These are phyloP conservation scores for Plebejus argus DNA, from an alignment of 2,888 invertebrate genomes.

Conservation along the genomic window DNA sequence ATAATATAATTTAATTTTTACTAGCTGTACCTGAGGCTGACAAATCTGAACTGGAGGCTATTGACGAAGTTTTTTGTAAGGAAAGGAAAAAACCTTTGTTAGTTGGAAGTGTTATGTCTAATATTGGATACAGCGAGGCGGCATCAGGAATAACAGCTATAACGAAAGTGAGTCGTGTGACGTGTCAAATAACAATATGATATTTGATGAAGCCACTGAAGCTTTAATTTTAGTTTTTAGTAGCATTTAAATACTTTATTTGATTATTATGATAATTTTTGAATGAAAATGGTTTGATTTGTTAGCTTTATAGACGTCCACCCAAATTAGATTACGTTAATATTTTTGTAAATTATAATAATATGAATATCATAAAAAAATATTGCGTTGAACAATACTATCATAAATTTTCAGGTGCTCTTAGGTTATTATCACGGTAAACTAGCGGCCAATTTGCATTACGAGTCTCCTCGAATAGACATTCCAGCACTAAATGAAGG, in stretches of 20 bases:
- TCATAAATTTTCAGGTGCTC: conserved; percentile 54
- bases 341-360: too few relatives aligned
- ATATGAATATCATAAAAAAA: too few relatives aligned
- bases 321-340: too few relatives aligned
- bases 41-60: conserved; percentile 83
- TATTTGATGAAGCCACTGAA: too few relatives aligned
- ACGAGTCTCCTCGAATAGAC: conserved; percentile 76
- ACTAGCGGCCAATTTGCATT: conserved; percentile 88
- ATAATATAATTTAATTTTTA: too few relatives aligned
- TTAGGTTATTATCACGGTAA: conserved; percentile 83
- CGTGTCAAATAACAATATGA: too few relatives aligned
- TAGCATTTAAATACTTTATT: too few relatives aligned
- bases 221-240: too few relatives aligned
- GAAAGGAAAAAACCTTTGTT: conserved; percentile 79
- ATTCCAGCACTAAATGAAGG: conserved; percentile 75
- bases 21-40: conserved; percentile 79
- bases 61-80: conserved; percentile 80
- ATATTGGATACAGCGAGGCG: conserved; percentile 70
- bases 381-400: background rate
- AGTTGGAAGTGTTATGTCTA: conserved; percentile 78
- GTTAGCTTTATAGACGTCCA: too few relatives aligned
- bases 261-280: background rate
- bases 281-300: too few relatives aligned
- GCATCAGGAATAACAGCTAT: conserved; percentile 78
- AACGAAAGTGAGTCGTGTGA: conserved; percentile 69